Evolutionary conservation across 2,113 vertebrate species (phyloP), one percentile per base, ranked within the genome.

Genomic region (Melanerpes aurifrons): DNA sequence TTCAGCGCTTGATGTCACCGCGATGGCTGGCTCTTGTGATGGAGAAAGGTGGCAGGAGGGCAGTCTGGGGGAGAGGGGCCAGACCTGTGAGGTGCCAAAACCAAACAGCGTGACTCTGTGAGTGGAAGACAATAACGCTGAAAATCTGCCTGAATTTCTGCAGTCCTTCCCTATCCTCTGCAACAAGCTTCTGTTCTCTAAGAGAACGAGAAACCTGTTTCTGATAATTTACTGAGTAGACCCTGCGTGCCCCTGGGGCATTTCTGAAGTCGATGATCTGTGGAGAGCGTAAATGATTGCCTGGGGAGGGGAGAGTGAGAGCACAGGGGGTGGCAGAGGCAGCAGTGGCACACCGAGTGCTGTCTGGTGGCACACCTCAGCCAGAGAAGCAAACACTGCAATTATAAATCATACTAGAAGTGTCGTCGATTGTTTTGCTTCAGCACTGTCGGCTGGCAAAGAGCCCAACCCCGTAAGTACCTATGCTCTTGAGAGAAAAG

Each of bases 281-380:
- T 75, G 90, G 82, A 90, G 95, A 80, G 86, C 73, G 72, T 57
- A 89, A 95, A 91, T 68, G 2, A 86, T 54, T 95, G 94, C 88
- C 86, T 81, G 43, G 6, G 48, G 69, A 82, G 57, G 25, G 80
- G 64, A 1, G 5, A 74, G 19, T 2, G 5, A 84, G 32, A 5
- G 1, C 26, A 50, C n/a, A 21, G 40, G 11, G 0, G 2, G 2
- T 8, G 26, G 37, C 75, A 80, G 74, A 87, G 40, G 25, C 6
- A 59, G 45, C 26, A 10, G 68, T 15, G 12, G 35, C 26, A 1
- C 6, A 0, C 0, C 24, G n/a, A 8, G 3, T 9, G 9, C 37
- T 89, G 54, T 16, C 37, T 0, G 0, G 15, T 29, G 37, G 25
- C 57, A 32, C 3, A 14, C 15, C n/a, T 70, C 57, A 20, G 7